Evolutionary conservation across 2,113 vertebrate species (phyloP).

Genomic region (rabbit (Oryctolagus cuniculus)): mOryCun1.1 NC_091438.1:160644001-160644500

Average conservation of each 20-base stretch:
- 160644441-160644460: neutral
- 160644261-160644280: rapidly evolving
- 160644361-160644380: neutral
- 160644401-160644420: neutral
- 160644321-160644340: neutral
- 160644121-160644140: no score
- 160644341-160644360: neutral
- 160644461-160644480: neutral
- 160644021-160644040: no score
- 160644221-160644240: rapidly evolving
- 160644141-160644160: no score
- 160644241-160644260: rapidly evolving
- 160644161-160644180: no score
- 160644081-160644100: no score
- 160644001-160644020: no score
- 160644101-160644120: no score
- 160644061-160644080: no score
- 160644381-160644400: neutral
- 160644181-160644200: neutral
- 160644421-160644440: neutral
- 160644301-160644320: neutral
- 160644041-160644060: no score
- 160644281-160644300: neutral
- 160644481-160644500: neutral
- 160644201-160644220: rapidly evolving